Base-by-base conservation (phyloP, 2,113 vertebrate genomes). In the Fukomys damarensis region DNA sequence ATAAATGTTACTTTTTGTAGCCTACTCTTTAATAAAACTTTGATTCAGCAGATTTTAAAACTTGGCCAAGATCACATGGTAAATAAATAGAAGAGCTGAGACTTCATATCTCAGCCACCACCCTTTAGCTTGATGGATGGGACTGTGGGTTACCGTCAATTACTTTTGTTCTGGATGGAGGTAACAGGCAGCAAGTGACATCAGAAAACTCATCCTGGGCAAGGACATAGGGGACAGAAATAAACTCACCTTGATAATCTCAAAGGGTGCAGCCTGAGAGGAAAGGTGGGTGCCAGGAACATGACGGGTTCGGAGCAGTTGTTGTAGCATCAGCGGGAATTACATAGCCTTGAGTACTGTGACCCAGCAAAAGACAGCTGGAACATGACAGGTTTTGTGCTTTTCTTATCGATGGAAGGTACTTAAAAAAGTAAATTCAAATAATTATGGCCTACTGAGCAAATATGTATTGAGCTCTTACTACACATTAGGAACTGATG, bases 131-230 rank as follows among this genome's bases (percentile, higher is more conserved):
- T 84, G 41, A 84, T 92, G 80, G 86, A 61, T 63, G 61, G 65
- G 81, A 54, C 61, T 28, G 35, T 59, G 35, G 54, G 49, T 52
- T 93, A 65, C 0, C 32, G 82, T 83, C 89, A n/a, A 14, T 94
- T 97, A 70, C 59, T 91, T 97, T 83, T 93, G 88, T 82, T 97
- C 95, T 95, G 86, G 92, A 93, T 41, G 20, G 92, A 91, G 52
- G 83, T 38, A 52, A 66, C 43, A 94, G 72, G 79, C 14, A 52
- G 65, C 49, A 79, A 46, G 58, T 91, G 82, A 89, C 66, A 68
- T 63, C 86, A 68, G 93, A 88, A 79, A 80, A 66, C 46, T 76
- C 92, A 92, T 87, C 41, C 82, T 56, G 92, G 90, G 72, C 72
- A 85, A 89, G 86, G 52, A 43, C 77, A 38, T 17, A 63, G 63